phyloP scores from a whole-genome alignment of 2,797 vertebrate species.

The Morus bassanus region DNA sequence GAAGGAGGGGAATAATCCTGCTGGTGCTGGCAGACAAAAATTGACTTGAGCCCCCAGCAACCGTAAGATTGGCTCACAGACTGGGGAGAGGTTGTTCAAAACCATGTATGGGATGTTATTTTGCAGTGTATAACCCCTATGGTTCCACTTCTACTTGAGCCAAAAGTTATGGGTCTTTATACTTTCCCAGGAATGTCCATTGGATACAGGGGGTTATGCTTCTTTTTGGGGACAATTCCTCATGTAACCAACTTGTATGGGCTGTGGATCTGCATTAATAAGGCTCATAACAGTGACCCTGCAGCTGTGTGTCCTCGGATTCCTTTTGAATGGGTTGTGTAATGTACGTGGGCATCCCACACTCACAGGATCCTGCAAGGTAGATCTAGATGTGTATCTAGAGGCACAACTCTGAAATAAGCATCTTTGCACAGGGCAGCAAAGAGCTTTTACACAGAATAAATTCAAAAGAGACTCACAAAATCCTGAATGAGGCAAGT shows the following conservation, averaged over 20 bases:
- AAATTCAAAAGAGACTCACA: neutral
- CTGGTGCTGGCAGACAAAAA: neutral
- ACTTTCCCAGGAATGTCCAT: neutral
- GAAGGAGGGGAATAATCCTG: neutral
- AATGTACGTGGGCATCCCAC: neutral
- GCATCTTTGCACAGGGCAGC: neutral
- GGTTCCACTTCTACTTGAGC: neutral
- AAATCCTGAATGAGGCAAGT: neutral
- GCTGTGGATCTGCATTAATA: neutral
- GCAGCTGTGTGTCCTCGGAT: neutral
- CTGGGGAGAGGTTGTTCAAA: neutral
- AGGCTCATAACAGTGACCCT: neutral
- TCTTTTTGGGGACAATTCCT: neutral
- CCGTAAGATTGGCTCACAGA: fast-evolving
- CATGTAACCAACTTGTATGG: neutral
- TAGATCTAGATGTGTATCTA: neutral
- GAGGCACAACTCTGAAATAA: neutral
- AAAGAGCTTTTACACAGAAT: neutral
- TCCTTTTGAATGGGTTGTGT: neutral
- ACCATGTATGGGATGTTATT: neutral
- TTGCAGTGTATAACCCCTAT: neutral
- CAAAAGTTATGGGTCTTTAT: neutral
- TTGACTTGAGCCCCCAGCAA: neutral
- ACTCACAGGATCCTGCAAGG: fast-evolving
- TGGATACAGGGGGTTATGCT: neutral